Evolutionary conservation across 2,113 vertebrate species (phyloP).

Genomic region (Myotis brandtii): DNA sequence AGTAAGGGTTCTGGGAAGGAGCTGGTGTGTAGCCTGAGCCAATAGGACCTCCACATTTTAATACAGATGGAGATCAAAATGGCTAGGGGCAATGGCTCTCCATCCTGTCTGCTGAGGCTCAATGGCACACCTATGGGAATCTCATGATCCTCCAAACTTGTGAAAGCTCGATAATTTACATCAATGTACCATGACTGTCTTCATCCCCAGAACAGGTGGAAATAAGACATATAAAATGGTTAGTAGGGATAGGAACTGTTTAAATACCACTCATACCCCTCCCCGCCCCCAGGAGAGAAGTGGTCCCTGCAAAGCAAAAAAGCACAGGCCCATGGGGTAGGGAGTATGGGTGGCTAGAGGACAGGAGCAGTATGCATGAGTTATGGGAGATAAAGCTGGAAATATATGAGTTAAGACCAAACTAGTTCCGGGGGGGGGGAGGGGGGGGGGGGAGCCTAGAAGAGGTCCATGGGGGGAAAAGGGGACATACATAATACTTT

Average conservation of each 20-base stretch:
- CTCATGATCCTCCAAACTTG: background rate
- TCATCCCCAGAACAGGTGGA: background rate
- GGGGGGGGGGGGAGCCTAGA: no score
- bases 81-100: background rate
- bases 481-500: no score
- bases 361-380: background rate
- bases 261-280: background rate
- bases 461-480: no score
- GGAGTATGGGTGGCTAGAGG: background rate
- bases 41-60: background rate
- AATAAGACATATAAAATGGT: background rate
- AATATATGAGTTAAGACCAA: background rate
- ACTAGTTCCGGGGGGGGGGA: no score
- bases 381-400: background rate
- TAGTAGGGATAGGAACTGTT: background rate
- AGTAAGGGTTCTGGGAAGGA: background rate
- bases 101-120: background rate
- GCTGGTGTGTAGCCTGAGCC: background rate
- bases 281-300: no score
- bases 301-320: background rate
- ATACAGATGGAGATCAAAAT: background rate
- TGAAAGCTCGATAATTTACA: background rate
- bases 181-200: background rate
- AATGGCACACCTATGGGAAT: background rate
- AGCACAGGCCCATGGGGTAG: no score